phyloP scores from a whole-genome alignment of 2,888 invertebrate genomes.

The Drosophila incognita region DNA sequence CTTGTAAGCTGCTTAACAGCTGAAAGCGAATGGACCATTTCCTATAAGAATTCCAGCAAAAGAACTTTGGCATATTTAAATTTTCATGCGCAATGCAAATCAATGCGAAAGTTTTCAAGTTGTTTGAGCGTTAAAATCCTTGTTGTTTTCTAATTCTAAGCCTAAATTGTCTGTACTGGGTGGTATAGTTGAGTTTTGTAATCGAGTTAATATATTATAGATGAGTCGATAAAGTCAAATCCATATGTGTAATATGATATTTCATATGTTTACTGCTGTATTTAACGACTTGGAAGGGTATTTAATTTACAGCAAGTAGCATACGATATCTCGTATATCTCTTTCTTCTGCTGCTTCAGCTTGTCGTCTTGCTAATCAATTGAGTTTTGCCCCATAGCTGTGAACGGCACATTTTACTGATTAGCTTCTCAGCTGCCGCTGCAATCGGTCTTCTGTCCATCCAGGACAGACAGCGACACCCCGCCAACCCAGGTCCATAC shows the following conservation, averaged over 20 bases:
- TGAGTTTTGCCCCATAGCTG: conserved; percentile 39
- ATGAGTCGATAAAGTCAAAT: not conserved
- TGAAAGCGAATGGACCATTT: conserved; percentile 29
- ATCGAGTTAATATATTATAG: not conserved
- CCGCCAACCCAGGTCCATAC: not conserved
- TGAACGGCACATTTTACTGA: conserved; percentile 67
- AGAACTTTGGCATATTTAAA: conserved; percentile 4
- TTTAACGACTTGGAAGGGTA: not conserved
- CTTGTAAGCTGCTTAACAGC: conserved; percentile 41
- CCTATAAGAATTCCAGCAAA: conserved; percentile 10
- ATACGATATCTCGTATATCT: no score
- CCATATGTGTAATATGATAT: not conserved
- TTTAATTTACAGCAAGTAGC: not conserved
- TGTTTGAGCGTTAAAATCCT: conserved; percentile 1
- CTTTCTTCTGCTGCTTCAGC: not conserved
- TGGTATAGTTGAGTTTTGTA: not conserved
- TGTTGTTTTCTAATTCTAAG: not conserved
- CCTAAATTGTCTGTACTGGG: not conserved
- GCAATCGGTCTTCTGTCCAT: conserved; percentile 53
- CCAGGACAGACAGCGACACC: conserved; percentile 2
- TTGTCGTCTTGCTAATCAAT: conserved; percentile 49
- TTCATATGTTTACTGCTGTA: not conserved
- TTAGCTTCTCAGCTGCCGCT: conserved; percentile 73
- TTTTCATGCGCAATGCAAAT: not conserved
- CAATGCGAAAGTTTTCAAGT: conserved; percentile 4